Evolutionary conservation across 2,888 invertebrate species (phyloP).

Genomic region (Harpagoxenus sublaevis): DNA sequence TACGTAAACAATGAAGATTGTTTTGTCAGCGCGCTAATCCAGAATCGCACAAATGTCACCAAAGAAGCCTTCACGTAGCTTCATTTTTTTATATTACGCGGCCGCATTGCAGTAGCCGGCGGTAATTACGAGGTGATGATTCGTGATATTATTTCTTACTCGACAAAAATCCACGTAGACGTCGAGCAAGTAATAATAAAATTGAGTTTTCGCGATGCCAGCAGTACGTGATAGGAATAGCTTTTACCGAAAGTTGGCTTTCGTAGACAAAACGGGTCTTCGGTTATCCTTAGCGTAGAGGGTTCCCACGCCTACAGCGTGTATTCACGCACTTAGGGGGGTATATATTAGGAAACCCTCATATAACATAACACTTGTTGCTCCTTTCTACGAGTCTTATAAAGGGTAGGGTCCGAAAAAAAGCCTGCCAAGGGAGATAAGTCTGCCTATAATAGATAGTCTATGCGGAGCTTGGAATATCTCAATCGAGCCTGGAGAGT

Average conservation of each 20-base stretch:
- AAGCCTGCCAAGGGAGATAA: background rate
- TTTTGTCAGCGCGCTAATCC: background rate
- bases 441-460: background rate
- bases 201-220: conserved; percentile 32
- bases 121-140: conserved; percentile 16
- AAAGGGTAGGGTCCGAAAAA: background rate
- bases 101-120: background rate
- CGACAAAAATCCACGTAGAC: conserved; percentile 42
- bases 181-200: conserved; percentile 52
- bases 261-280: background rate
- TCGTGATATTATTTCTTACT: background rate
- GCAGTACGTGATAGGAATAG: conserved; percentile 40
- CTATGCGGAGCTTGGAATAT: background rate
- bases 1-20: background rate
- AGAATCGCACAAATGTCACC: background rate
- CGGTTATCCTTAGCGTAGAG: background rate
- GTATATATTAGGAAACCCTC: conserved; percentile 12
- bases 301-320: background rate
- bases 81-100: conserved; percentile 2
- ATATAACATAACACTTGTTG: conserved; percentile 57
- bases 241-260: background rate
- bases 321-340: conserved; percentile 5
- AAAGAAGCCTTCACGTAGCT: background rate
- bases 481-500: background rate
- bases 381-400: background rate